Evolutionary conservation across 2,113 vertebrate genomes (phyloP), one percentile per base, ranked within the genome.

Genomic region (Neodon shergylaensis): DNA sequence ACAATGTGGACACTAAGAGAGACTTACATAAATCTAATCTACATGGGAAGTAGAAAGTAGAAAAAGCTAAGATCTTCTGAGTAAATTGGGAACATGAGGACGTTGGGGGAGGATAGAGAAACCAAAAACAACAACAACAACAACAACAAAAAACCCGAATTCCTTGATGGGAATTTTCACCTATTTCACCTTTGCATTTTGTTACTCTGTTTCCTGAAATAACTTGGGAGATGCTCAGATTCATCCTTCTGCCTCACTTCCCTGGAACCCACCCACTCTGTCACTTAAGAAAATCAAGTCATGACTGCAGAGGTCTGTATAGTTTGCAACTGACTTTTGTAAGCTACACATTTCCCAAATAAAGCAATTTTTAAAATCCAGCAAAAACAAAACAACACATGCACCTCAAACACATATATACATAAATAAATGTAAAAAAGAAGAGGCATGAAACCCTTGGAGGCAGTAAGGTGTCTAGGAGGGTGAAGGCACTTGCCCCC

Each of bases 281-380:
- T 97, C 97, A 98, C 98, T 98, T 97, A 97, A 98, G 84, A 97
- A 98, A 82, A 98, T 98, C 97, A 97, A 97, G 97, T 98, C 97
- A 98, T 97, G 98, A 97, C 98, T 98, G 94, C 98, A 97, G 98
- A 98, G 98, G 98, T 98, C 98, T 98, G 97, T 95, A 97, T 98
- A 98, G 98, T 98, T 98, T 98, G 98, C 98, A 98, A 98, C 98
- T 98, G 98, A 98, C 98, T 99, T 98, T 98, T 98, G 98, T 99
- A 98, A 98, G 98, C 98, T 98, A 98, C 98, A 98, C 98, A n/a
- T 52, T 81, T 81, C 52, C 3, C 79, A 82, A 36, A 39, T 16
- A 61, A 39, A 61, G 36, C 21, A 33, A n/a, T 61, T 72, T 33
- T 88, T 24, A 22, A 58, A 54, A 47, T 11, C 33, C 19, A 42